Evolutionary conservation across 2,888 invertebrate species (phyloP), one percentile per base, ranked within the genome.

Genomic region (Pasiphila rectangulata): DNA sequence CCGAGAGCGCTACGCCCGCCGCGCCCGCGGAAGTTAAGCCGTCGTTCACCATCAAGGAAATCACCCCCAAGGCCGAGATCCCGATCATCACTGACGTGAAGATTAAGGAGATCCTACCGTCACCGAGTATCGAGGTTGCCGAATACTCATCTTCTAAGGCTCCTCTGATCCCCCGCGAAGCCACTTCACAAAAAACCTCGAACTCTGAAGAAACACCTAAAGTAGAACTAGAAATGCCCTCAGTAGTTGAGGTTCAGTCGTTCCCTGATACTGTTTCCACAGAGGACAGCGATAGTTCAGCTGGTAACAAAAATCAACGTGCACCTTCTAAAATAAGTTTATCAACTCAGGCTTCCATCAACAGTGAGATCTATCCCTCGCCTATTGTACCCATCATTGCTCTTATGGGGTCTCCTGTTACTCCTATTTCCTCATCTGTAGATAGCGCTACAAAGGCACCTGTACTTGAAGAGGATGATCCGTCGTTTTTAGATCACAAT

Each of bases 31-130:
- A 79, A 46, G 63, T 75, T 2, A 82, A 79, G 54, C 82, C 45
- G 74, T 51, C 77, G 82, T 82, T 89, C 17, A 91, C 91, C 0
- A 92, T 92, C 19, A 91, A 91, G 57, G 92, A 92, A 72, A 91
- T 92, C 3, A 91, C 91, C 2, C 91, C 91, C 0, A 90, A 85
- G 2, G 84, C 88, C 1, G 85, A 85, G 63, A 85, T 87, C 19
- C 85, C 89, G 1, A 69, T 79, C 36, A 79, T 83, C 42, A 83
- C 83, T 10, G 83, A 84, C 24, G 83, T 88, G 9, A 86, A 84
- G 59, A 84, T 87, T 24, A 87, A 86, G 59, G 85, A 88, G 62
- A 80, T 89, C 20, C 61, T 84, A 15, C 88, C 85, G 5, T 79
- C 81, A 7, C 72, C 79, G 0, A 76, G 75, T 42, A 74, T 78